Percentiles rank a stretch among this genome's conserved stretches.
These are phyloP conservation scores for Lethenteron reissneri DNA, from an alignment of 2,113 vertebrate genomes.

Conservation along the genomic window DNA sequence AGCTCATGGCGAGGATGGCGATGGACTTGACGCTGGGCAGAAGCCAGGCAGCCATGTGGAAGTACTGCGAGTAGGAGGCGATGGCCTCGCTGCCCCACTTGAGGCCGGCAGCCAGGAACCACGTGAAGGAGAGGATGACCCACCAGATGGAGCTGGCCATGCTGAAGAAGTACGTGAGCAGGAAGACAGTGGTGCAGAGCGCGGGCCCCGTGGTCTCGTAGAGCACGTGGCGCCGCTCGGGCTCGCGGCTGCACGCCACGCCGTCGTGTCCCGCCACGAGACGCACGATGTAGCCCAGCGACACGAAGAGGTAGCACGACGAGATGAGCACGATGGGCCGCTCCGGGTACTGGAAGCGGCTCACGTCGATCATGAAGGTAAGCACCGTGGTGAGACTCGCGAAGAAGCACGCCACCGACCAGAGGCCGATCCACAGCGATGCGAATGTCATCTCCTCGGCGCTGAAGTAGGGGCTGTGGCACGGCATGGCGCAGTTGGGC, in stretches of 20 bases:
- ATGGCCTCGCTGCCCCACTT: conserved; percentile 5
- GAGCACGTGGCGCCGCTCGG: not conserved
- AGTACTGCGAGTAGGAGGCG: not conserved
- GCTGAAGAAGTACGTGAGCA: conserved; percentile 1
- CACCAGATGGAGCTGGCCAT: conserved; percentile 3
- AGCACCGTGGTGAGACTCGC: not conserved
- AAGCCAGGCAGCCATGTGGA: conserved; percentile 3
- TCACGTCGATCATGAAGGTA: not conserved
- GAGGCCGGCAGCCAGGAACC: not conserved
- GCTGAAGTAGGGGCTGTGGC: not conserved
- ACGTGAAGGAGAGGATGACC: conserved; percentile 5
- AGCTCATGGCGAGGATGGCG: not conserved
- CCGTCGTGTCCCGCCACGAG: conserved; percentile 3
- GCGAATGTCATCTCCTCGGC: not conserved
- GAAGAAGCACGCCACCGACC: not conserved
- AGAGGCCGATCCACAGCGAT: not conserved
- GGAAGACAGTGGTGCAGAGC: not conserved
- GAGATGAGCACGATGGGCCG: not conserved
- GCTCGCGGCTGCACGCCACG: conserved; percentile 13
- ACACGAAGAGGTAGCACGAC: conserved; percentile 6
- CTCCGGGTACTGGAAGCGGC: conserved; percentile 3
- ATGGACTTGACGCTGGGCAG: conserved; percentile 5
- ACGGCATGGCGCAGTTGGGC: not conserved
- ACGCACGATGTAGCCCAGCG: conserved; percentile 1
- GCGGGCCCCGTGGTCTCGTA: conserved; percentile 5